Evolutionary conservation across 2,888 invertebrate species (phyloP), one percentile per base, ranked within the genome.

Genomic region (Ophion slaviceki): DNA sequence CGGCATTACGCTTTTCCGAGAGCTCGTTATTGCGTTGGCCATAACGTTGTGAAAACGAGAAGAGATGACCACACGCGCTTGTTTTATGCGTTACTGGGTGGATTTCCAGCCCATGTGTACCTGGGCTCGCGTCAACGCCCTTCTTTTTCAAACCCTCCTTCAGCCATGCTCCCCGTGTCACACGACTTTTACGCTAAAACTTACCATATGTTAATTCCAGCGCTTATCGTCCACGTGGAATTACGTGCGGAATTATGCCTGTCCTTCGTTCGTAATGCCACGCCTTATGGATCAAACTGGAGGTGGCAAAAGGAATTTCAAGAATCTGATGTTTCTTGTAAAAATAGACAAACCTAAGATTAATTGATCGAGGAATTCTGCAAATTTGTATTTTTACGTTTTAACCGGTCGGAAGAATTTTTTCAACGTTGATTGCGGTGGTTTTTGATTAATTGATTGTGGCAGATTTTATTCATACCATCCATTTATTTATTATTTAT

Each of bases 11-110:
- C 45, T 77, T 36, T 79, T 28, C 74, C 67, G 64, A 75, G 74
- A 85, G 81, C 81, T 78, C 81, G 85, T 81, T 71, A 85, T 81
- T 78, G 75, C 81, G 64, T 78, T 28, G 78, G 45, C 28, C 66
- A 61, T 79, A 79, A 66, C 64, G 75, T 67, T 24, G 80, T 53
- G 59, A 57, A 72, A 78, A 66, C 72, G 77, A 66, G 71, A 72
- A 59, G 66, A 20, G 66, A 66, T 66, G 78, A 64, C 10, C 47
- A 61, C 32, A 36, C 45, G 64, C 20, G 62, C 17, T 71, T 59
- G 68, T 70, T 62, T 45, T 64, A 62, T 72, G 71, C 62, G 62
- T 64, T 28, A n/a, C 40, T 71, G 79, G 79, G 64, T 80, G 71
- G 71, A 64, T 72, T 71, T 71, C 47, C 17, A 20, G 79, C 32